Evolutionary conservation across 1,140 invertebrate genomes (phyloP).

Genomic region (Calliphora vicina): DNA sequence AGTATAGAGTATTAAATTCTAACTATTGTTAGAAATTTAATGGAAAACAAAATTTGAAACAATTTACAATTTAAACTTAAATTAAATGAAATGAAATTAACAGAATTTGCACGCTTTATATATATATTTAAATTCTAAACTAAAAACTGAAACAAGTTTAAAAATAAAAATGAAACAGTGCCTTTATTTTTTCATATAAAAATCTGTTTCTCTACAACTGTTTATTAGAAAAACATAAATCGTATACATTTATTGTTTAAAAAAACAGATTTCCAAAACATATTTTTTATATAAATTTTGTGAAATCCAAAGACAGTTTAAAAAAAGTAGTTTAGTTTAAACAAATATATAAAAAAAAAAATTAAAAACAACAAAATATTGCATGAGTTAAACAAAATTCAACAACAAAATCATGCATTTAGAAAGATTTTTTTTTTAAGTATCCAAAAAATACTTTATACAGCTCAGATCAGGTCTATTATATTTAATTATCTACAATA

Average conservation of each 20-base stretch:
- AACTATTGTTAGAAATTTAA: background rate
- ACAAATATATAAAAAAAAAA: background rate
- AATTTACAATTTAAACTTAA: background rate
- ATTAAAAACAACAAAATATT: background rate
- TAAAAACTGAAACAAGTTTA: background rate
- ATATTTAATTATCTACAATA: too few relatives aligned
- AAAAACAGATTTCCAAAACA: background rate
- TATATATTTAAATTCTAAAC: slow-evolving; percentile 3
- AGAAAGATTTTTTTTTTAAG: background rate
- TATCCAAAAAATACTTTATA: background rate
- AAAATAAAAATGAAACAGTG: slow-evolving; percentile 11
- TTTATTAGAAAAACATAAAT: slow-evolving; percentile 4
- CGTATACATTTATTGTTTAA: background rate
- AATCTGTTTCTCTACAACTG: slow-evolving; percentile 11
- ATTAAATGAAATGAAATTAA: background rate
- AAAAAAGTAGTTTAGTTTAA: background rate
- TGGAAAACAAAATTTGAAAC: background rate
- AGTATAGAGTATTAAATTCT: background rate
- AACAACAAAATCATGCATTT: background rate
- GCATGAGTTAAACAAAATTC: too few relatives aligned
- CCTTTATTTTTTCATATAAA: slow-evolving; percentile 28
- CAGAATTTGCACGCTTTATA: slow-evolving; percentile 22
- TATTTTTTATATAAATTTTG: background rate
- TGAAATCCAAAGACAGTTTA: background rate
- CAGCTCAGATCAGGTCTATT: background rate